Percentiles rank a stretch among this genome's conserved stretches.
Evolutionary conservation across 2,888 invertebrate genomes (phyloP).

Genomic region (Acronicta alni): DNA sequence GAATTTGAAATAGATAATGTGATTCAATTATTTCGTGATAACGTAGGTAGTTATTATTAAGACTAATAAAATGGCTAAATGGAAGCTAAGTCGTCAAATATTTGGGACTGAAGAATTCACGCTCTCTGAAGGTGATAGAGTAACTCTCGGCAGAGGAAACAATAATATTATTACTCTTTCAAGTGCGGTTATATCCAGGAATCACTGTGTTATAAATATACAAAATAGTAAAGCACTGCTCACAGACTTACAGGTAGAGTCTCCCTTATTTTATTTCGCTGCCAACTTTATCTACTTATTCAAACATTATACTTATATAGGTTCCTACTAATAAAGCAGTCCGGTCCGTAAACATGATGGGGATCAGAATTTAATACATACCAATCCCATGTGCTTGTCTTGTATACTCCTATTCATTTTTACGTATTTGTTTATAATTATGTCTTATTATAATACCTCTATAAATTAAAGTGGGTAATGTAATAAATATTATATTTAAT

Average conservation of each 20-base stretch:
- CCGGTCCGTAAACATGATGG: too few species aligned
- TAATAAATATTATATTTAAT: too few species aligned
- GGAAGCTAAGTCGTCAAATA: constrained; percentile 76
- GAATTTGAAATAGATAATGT: background rate
- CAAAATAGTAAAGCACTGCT: constrained; percentile 71
- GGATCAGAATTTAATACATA: too few species aligned
- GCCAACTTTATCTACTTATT: too few species aligned
- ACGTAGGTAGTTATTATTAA: background rate
- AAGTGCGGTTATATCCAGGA: constrained; percentile 80
- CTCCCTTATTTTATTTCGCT: too few species aligned
- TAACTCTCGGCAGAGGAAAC: constrained; percentile 76
- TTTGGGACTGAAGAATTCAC: constrained; percentile 74
- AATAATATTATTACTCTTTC: constrained; percentile 74
- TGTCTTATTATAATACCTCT: too few species aligned
- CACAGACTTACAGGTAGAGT: constrained; percentile 78
- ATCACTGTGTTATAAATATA: constrained; percentile 76
- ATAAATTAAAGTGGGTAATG: too few species aligned
- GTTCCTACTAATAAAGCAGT: too few species aligned
- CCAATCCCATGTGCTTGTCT: too few species aligned
- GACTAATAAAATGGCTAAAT: constrained; percentile 75
- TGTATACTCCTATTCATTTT: too few species aligned
- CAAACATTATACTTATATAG: too few species aligned
- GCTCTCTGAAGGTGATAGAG: constrained; percentile 73
- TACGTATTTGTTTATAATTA: too few species aligned
- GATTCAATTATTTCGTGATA: background rate